Percentiles rank a stretch among this genome's conserved stretches.
These are phyloP conservation scores for Tympanuchus pallidicinctus DNA, from an alignment of 2,113 vertebrate species.

Conservation along the genomic window DNA sequence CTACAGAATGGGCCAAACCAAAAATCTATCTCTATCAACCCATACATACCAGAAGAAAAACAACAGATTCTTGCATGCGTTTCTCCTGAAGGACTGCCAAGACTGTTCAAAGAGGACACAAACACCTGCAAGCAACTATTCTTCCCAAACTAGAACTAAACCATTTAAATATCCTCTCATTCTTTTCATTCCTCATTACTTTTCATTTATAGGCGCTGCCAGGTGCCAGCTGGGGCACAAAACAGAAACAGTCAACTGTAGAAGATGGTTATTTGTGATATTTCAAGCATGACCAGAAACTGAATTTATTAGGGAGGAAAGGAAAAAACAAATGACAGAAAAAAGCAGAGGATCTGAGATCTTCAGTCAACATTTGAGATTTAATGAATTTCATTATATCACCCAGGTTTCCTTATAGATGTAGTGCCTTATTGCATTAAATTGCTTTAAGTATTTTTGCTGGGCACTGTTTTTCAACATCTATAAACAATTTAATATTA, in stretches of 20 bases:
- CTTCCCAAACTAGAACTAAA: background rate
- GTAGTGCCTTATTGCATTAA: background rate
- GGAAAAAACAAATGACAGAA: background rate
- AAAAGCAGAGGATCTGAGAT: background rate
- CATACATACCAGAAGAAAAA: background rate
- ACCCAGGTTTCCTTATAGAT: background rate
- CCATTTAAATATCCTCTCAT: background rate
- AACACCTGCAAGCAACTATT: background rate
- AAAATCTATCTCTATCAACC: background rate
- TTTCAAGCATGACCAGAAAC: constrained; percentile 15
- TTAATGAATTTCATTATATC: background rate
- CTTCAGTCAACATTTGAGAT: background rate
- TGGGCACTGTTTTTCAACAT: background rate
- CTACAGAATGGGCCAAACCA: background rate
- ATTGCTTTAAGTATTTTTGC: background rate
- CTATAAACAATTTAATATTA: background rate
- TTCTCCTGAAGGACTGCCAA: background rate
- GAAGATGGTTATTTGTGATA: constrained; percentile 19
- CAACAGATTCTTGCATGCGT: background rate
- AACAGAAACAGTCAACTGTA: constrained; percentile 5
- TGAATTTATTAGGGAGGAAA: background rate
- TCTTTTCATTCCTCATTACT: constrained; percentile 18
- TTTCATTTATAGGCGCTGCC: constrained; percentile 18
- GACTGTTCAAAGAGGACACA: background rate
- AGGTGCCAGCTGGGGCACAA: constrained; percentile 37